Evolutionary conservation across 1,140 invertebrate genomes (phyloP).

Genomic region (Nasonia vitripennis): DNA sequence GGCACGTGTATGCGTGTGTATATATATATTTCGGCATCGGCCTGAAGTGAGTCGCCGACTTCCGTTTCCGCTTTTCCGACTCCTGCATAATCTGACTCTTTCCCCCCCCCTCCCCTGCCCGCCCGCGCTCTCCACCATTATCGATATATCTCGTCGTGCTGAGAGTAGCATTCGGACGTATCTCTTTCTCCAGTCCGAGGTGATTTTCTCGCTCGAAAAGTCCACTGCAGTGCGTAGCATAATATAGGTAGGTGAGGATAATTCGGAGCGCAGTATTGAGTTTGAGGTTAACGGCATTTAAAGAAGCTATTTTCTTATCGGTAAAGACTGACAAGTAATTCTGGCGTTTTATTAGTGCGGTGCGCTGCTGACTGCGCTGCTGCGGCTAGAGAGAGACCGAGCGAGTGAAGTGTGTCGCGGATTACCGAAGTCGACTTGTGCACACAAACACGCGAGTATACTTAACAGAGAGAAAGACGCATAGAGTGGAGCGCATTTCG

Average conservation of each 20-base stretch:
- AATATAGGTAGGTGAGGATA: not conserved
- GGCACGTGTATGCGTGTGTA: not conserved
- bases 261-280: not conserved
- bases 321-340: constrained; percentile 7
- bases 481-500: not conserved
- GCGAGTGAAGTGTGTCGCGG: constrained; percentile 46
- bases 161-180: constrained; percentile 1
- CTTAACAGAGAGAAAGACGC: not conserved
- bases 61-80: constrained; percentile 50
- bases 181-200: not conserved
- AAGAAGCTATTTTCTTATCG: constrained; percentile 38
- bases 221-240: no score
- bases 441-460: constrained; percentile 7
- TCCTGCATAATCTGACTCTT: constrained; percentile 26
- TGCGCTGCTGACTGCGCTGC: not conserved
- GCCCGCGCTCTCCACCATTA: not conserved
- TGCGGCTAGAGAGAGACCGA: constrained; percentile 43
- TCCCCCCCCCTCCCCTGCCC: not conserved
- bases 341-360: not conserved
- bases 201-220: not conserved
- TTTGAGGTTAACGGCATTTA: constrained; percentile 48
- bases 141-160: constrained; percentile 31
- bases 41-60: constrained; percentile 47
- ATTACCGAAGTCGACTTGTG: constrained; percentile 41
- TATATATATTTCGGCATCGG: constrained; percentile 37